Evolutionary conservation across 2,888 invertebrate genomes (phyloP).

Genomic region (Apotomis betuletana): DNA sequence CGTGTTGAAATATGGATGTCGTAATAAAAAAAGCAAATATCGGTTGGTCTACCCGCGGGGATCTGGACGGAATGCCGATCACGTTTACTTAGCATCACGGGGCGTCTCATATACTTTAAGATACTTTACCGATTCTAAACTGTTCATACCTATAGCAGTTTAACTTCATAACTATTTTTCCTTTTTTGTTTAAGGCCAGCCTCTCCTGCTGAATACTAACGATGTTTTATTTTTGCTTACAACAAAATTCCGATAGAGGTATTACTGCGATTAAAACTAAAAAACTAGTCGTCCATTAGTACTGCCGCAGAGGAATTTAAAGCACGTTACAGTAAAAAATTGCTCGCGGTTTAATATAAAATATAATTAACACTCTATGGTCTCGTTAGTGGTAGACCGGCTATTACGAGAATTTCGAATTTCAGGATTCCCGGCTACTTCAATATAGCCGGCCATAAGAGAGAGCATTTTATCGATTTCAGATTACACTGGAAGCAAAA

Average conservation of each 20-base stretch:
- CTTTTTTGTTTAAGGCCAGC: conserved; percentile 51
- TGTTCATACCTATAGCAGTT: conserved; percentile 59
- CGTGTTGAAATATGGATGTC: conserved; percentile 79
- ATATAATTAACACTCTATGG: not conserved
- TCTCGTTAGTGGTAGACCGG: conserved; percentile 5
- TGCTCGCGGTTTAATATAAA: not conserved
- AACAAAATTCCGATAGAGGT: not conserved
- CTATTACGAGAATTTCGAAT: conserved; percentile 15
- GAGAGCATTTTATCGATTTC: conserved; percentile 57
- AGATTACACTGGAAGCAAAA: conserved; percentile 58
- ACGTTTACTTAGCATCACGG: conserved; percentile 64
- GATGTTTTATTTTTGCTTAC: conserved; percentile 42
- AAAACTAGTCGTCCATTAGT: too few species aligned
- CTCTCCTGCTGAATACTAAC: conserved; percentile 49
- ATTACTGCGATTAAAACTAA: too few species aligned
- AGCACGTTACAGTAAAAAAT: not conserved
- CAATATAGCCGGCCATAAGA: conserved; percentile 41
- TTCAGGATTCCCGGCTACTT: conserved; percentile 26
- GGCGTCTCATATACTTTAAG: conserved; percentile 57
- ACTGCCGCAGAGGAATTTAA: too few species aligned
- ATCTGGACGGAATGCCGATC: conserved; percentile 62
- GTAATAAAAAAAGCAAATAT: conserved; percentile 78
- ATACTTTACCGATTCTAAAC: conserved; percentile 57
- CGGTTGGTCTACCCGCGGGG: conserved; percentile 64
- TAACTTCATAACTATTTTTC: conserved; percentile 53